These are phyloP conservation scores for Ammospiza nelsoni DNA, from an alignment of 2,113 vertebrate genomes.

Conservation along the genomic window DNA sequence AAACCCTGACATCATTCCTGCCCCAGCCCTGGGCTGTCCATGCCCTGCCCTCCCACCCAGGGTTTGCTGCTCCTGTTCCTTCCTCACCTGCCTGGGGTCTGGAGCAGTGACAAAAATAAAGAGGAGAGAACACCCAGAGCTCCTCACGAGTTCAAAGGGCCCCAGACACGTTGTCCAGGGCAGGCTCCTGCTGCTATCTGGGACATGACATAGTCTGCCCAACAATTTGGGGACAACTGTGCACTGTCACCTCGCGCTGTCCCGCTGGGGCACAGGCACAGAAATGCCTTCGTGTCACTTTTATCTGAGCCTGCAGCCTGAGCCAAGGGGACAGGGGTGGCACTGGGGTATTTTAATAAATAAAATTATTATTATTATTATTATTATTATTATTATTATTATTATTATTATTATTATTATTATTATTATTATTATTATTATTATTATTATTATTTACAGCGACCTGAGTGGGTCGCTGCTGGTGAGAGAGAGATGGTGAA, in stretches of 20 bases:
- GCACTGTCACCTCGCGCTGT: neutral
- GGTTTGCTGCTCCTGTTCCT: neutral
- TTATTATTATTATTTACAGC: too few species aligned
- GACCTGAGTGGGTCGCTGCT: too few species aligned
- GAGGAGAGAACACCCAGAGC: neutral
- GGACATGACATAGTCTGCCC: conserved; percentile 38
- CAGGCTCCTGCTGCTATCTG: conserved; percentile 42
- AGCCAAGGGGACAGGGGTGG: conserved; percentile 5
- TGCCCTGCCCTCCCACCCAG: neutral
- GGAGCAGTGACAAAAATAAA: conserved; percentile 6
- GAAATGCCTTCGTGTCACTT: conserved; percentile 25
- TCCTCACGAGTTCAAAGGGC: conserved; percentile 44
- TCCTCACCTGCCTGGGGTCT: neutral
- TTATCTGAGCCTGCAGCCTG: conserved; percentile 5
- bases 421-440: too few species aligned
- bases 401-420: neutral
- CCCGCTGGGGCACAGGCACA: neutral
- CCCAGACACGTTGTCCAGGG: neutral
- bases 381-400: neutral
- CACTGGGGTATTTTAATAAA: neutral
- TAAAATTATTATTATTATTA: neutral
- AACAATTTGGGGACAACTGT: conserved; percentile 27
- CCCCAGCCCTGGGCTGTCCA: neutral
- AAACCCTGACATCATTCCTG: rapidly evolving
- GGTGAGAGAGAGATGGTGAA: too few species aligned